These are phyloP conservation scores for Thumatha senex DNA, from an alignment of 2,888 invertebrate species.

Conservation along the genomic window DNA sequence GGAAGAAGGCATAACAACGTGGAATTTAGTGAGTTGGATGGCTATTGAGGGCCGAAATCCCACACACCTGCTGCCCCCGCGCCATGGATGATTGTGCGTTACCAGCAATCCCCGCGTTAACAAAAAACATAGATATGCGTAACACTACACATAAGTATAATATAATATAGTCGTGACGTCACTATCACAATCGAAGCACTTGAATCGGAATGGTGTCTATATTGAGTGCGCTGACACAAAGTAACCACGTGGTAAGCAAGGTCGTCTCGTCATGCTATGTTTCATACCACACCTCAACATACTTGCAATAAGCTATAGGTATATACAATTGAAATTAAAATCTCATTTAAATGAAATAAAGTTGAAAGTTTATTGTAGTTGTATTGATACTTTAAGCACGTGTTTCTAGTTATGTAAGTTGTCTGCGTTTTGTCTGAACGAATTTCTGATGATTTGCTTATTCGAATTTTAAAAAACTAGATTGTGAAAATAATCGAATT, in stretches of 20 bases:
- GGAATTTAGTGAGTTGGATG: too few species aligned
- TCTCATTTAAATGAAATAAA: neutral
- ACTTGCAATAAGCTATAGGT: slow-evolving; percentile 18
- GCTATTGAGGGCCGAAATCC: too few species aligned
- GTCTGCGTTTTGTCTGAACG: slow-evolving; percentile 39
- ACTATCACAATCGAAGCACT: slow-evolving; percentile 2
- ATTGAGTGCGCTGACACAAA: slow-evolving; percentile 44
- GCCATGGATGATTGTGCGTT: too few species aligned
- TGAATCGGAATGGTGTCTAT: slow-evolving; percentile 6
- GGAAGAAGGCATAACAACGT: too few species aligned
- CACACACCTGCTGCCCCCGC: too few species aligned
- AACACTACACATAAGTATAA: neutral
- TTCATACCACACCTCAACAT: slow-evolving; percentile 31
- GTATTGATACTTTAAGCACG: slow-evolving; percentile 6
- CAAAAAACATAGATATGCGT: neutral
- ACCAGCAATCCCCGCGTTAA: neutral
- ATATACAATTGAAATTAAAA: neutral
- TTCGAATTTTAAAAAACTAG: neutral
- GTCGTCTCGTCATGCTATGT: slow-evolving; percentile 43
- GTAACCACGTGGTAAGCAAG: slow-evolving; percentile 63
- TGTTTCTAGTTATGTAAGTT: slow-evolving; percentile 49
- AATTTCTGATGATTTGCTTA: neutral
- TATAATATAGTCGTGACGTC: slow-evolving; percentile 1
- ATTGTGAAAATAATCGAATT: too few species aligned
- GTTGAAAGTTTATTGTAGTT: slow-evolving; percentile 6